Evolutionary conservation across 2,113 vertebrate species (phyloP).

Genomic region (Holacanthus passer): DNA sequence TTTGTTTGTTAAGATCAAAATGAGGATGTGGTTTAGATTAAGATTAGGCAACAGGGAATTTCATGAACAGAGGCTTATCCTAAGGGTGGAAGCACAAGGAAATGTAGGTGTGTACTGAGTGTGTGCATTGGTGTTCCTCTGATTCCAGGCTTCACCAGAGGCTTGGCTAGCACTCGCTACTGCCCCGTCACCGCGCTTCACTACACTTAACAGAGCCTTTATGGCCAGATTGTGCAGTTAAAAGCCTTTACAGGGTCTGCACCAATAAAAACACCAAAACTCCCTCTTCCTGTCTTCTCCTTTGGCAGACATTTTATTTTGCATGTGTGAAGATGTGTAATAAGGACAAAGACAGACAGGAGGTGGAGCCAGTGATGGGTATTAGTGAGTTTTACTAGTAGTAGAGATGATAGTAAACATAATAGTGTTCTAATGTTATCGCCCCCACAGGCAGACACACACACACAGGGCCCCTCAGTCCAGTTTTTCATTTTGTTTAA

Average conservation of each 20-base stretch:
- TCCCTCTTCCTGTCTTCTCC: conserved; percentile 74
- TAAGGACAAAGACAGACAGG: conserved; percentile 23
- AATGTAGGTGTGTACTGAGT: conserved; percentile 3
- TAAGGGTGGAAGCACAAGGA: neutral
- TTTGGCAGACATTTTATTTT: conserved; percentile 60
- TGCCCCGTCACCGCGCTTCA: conserved; percentile 77
- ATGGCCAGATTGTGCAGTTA: conserved; percentile 76
- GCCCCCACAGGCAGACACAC: neutral
- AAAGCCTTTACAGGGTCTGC: conserved; percentile 81
- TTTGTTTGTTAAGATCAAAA: conserved; percentile 16
- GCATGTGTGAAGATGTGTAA: conserved; percentile 45
- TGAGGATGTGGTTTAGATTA: neutral
- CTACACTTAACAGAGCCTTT: conserved; percentile 83
- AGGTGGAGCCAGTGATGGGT: conserved; percentile 29
- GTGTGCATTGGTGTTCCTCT: conserved; percentile 60
- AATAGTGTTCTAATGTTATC: neutral
- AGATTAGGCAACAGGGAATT: conserved; percentile 2
- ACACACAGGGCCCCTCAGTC: conserved; percentile 45
- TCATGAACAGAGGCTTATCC: neutral
- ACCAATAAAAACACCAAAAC: conserved; percentile 78
- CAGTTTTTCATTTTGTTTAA: conserved; percentile 68
- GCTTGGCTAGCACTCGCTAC: conserved; percentile 49
- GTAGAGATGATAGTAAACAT: conserved; percentile 25
- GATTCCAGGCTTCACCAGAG: conserved; percentile 38
- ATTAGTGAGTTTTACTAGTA: neutral